Evolutionary conservation across 2,888 invertebrate genomes (phyloP), one percentile per base, ranked within the genome.

Genomic region (Zelleria hepariella): DNA sequence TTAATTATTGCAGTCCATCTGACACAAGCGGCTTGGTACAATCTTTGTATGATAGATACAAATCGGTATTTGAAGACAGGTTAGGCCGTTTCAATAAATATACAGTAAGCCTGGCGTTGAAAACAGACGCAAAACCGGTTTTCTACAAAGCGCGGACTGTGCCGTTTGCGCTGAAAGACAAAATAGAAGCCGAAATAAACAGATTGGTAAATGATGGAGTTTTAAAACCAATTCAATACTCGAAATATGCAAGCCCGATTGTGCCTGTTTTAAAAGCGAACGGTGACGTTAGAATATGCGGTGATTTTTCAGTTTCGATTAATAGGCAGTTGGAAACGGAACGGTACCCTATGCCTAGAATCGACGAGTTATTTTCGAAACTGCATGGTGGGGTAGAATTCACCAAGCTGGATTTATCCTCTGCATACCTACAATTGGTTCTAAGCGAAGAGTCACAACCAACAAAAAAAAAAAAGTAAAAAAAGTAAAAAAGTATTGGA

Each of bases 241-340:
- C 55, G 4, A 20, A 55, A 26, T 55, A 27, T n/a, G 54, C 54
- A 15, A 54, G 26, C 26, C 54, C 54, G 4, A 54, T 54, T 3
- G 54, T 54, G 3, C 54, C 54, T 3, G 54, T 54, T 15, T 18
- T 62, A 7, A 60, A 58, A 24, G n/a, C 25, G 1, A n/a, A 58
- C 42, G 59, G 57, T 21, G 42, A n/a, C 1, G 52, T 61, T 23
- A 51, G 61, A 18, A 21, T 61, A 3, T 61, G 61, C 26, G 61
- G 59, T n/a, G 61, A 59, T 21, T 61, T 57, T 20, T 61, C 59
- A 5, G 57, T 59, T 8, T 47, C 56, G n/a, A 5, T 61, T 1
- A 61, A 61, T 58, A 20, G 52, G 55, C 26, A 59, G 56, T n/a
- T 60, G n/a, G n/a, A n/a, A n/a, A n/a, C n/a, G n/a, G n/a, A n/a